Base-by-base conservation (phyloP, 2,113 vertebrate species). In the Proteles cristata region DNA sequence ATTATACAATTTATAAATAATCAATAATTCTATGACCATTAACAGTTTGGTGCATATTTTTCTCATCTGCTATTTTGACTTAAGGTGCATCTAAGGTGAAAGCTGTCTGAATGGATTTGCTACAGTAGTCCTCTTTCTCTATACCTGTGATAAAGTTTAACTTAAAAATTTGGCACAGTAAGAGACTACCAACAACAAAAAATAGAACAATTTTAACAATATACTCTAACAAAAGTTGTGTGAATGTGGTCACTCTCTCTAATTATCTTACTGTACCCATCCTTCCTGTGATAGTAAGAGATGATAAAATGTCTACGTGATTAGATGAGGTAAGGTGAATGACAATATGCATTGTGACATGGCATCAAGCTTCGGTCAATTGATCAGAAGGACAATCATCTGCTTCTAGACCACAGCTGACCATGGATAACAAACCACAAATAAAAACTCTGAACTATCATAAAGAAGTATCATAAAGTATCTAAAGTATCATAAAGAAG, bases 361-460 rank as follows among this genome's bases (percentile, higher is more conserved):
- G 26, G 74, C 8, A 77, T 48, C 15, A 77, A 14, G 26, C 26
- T 73, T 71, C 21, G 10, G 74, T 48, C 43, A 77, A 48, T 77
- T 48, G 28, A 48, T 77, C 43, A 48, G 39, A 45, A 45, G 26
- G 43, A 77, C 15, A 9, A 31, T 76, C 74, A 45, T 17, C 45
- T 77, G 43, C 74, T 77, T 77, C 74, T 77, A 26, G 43, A 77
- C 74, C 43, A 48, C 45, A 45, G 74, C 74, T 48, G 25, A 48
- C 43, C 43, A 7, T 48, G 26, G 74, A 26, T 77, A 48, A 76
- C 43, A 76, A 76, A 76, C 73, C 73, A 76, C 73, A 28, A 80
- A 90, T 8, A 50, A 96, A 96, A 93, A 73, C 26, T 90, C 84
- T 76, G 12, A 88, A 61, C 43, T 68, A 31, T 93, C 90, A 88